Evolutionary conservation across 2,888 invertebrate genomes (phyloP).

Genomic region (Nymphalis polychloros): DNA sequence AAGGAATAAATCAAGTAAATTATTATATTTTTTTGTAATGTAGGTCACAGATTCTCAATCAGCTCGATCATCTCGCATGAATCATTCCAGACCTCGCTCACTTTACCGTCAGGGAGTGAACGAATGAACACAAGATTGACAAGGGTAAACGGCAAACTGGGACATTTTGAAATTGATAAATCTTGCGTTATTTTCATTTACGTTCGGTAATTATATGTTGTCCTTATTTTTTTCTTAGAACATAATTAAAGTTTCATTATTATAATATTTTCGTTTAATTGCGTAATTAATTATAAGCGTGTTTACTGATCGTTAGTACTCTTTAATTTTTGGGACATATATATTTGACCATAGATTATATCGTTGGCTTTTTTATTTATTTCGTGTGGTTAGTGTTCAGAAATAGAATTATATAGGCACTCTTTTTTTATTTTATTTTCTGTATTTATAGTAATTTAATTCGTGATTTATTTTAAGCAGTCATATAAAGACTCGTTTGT

Average conservation of each 20-base stretch:
- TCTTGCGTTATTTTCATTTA: constrained; percentile 3
- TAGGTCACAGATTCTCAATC: constrained; percentile 4
- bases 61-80: constrained; percentile 11
- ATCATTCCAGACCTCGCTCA: constrained; percentile 13
- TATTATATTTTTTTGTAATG: no score
- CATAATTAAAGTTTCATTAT: neutral
- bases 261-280: neutral
- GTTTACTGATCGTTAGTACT: neutral
- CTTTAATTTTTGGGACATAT: no score
- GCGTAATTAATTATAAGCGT: neutral
- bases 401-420: no score
- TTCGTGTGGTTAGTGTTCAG: no score
- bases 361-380: no score
- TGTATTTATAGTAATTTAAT: no score
- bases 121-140: constrained; percentile 5
- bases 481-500: no score
- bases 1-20: no score
- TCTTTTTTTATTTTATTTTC: no score
- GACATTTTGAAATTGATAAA: constrained; percentile 9
- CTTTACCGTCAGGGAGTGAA: constrained; percentile 6
- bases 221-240: neutral
- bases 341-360: no score
- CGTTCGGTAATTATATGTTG: neutral
- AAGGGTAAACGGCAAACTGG: constrained; percentile 11
- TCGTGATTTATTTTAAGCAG: no score